Percentiles rank a stretch among this genome's conserved stretches.
Conservation (phyloP, 2,797 vertebrate species). For the Natrix natrix region DNA sequence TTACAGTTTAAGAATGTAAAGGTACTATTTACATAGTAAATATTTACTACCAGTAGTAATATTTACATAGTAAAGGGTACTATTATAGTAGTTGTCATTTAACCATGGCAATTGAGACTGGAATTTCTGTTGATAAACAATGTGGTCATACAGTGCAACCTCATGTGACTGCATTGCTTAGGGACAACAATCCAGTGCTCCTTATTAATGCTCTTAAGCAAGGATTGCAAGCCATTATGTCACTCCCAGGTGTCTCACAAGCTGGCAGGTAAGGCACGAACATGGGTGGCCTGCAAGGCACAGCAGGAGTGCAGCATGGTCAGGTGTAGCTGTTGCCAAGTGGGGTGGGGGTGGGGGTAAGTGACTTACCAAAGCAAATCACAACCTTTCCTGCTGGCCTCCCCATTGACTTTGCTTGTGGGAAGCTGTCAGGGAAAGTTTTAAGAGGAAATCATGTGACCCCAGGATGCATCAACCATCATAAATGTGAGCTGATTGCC, state of each 20-base stretch:
- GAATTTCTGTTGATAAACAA: not conserved
- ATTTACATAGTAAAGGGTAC: not conserved
- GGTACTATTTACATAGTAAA: not conserved
- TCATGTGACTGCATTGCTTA: not conserved
- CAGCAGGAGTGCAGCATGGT: not conserved
- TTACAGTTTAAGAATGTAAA: not conserved
- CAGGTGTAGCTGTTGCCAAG: not conserved
- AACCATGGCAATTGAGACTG: not conserved
- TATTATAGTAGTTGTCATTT: not conserved
- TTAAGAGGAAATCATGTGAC: not conserved
- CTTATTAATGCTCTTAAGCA: not conserved
- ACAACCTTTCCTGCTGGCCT: not conserved
- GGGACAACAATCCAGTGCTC: not conserved
- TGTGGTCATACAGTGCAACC: not conserved
- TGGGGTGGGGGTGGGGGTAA: not conserved
- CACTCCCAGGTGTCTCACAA: not conserved
- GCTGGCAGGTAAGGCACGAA: not conserved
- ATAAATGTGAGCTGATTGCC: not conserved
- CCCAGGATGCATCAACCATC: not conserved
- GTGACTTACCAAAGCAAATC: not conserved
- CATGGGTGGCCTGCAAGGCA: not conserved
- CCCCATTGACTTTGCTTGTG: not conserved
- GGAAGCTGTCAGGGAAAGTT: not conserved
- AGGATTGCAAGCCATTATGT: not conserved
- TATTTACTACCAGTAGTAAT: too few species aligned